Evolutionary conservation across 2,797 vertebrate genomes (phyloP).

Genomic region (Galaxias olidus): DNA sequence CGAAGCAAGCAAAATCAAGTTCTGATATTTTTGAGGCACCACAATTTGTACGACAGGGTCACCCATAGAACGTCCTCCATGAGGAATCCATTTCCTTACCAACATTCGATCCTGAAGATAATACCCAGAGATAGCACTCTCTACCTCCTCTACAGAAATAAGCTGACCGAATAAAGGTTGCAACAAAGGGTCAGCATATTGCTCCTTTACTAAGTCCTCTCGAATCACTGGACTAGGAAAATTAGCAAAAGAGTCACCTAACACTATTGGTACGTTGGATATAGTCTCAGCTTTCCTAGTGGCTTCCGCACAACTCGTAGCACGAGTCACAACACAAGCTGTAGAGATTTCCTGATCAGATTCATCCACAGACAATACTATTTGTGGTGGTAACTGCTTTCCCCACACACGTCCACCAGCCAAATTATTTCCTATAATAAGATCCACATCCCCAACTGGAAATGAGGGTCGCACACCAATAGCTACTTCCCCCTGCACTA

Average conservation of each 20-base stretch:
- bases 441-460: constrained; percentile 6
- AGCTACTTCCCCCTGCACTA: constrained; percentile 9
- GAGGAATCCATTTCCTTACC: constrained; percentile 11
- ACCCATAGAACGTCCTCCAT: not conserved
- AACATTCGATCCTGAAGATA: constrained; percentile 9
- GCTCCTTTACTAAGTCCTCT: not conserved
- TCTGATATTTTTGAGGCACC: not conserved
- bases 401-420: constrained; percentile 1
- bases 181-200: constrained; percentile 1
- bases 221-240: not conserved
- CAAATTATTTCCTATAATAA: constrained; percentile 18
- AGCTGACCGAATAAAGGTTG: constrained; percentile 1
- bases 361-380: not conserved
- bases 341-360: constrained; percentile 7
- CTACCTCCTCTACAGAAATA: not conserved
- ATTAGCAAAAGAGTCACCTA: too few species aligned
- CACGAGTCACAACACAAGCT: constrained; percentile 2
- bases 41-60: not conserved
- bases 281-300: not conserved
- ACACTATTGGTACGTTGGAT: too few species aligned
- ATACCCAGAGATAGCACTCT: too few species aligned
- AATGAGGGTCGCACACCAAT: constrained; percentile 7
- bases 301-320: not conserved
- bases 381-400: not conserved
- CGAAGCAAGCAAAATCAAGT: not conserved